Conservation (phyloP, 1,140 invertebrate species). For the Plectrocnemia conspersa region DNA sequence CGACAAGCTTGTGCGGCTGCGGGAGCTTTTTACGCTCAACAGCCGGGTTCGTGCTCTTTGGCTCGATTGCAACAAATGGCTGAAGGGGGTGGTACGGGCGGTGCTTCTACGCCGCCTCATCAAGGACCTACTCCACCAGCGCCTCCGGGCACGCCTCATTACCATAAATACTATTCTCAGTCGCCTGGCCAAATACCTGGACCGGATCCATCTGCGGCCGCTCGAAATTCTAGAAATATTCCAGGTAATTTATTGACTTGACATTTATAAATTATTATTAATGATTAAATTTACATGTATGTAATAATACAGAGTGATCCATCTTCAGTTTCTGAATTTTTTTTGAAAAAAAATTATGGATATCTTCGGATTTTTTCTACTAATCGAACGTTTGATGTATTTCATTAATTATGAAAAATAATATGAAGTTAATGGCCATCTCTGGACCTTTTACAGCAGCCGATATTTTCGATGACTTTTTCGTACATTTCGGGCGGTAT, state of each 20-base stretch:
- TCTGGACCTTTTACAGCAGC: too few species aligned
- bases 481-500: too few species aligned
- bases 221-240: conserved; percentile 28
- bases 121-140: conserved; percentile 33
- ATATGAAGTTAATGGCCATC: too few species aligned
- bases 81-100: conserved; percentile 35
- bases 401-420: too few species aligned
- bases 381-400: too few species aligned
- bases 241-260: conserved; percentile 20
- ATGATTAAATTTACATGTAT: too few species aligned
- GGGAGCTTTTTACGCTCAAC: conserved; percentile 38
- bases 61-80: conserved; percentile 52
- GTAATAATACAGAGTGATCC: too few species aligned
- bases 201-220: conserved; percentile 17
- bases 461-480: too few species aligned
- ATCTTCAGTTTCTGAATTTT: too few species aligned
- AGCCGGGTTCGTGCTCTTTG: conserved; percentile 44
- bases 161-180: conserved; percentile 27
- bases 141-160: conserved; percentile 35
- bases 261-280: conserved; percentile 40
- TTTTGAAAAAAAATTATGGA: too few species aligned
- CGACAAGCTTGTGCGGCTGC: conserved; percentile 29
- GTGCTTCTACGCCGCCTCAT: conserved; percentile 40
- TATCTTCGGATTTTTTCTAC: too few species aligned
- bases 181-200: conserved; percentile 17